Percentiles rank a stretch among this genome's conserved stretches.
phyloP scores from a whole-genome alignment of 2,797 vertebrate species.

The Anisognathus igniventris region DNA sequence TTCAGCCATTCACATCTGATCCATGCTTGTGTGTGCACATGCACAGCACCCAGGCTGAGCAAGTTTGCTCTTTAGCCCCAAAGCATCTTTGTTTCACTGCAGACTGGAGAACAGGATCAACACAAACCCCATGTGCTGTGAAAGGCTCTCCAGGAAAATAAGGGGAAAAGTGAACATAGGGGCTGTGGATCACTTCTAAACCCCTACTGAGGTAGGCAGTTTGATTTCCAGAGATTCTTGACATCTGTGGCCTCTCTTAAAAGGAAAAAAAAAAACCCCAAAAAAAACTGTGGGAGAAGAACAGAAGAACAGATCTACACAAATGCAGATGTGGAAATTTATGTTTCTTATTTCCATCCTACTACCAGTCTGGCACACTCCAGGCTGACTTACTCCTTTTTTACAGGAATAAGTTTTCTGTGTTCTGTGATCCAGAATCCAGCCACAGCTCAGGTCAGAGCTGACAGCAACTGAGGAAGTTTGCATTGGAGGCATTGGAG shows the following conservation, averaged over 20 bases:
- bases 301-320: not conserved
- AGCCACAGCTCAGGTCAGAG: not conserved
- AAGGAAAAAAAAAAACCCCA: not conserved
- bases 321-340: not conserved
- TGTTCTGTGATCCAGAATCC: not conserved
- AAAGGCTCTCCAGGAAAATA: not conserved
- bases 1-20: not conserved
- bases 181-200: not conserved
- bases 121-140: not conserved
- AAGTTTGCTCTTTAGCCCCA: not conserved
- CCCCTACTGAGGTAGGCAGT: not conserved
- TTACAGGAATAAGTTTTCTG: not conserved
- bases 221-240: not conserved
- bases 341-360: not conserved
- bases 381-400: not conserved
- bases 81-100: not conserved
- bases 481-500: fast-evolving
- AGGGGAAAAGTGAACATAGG: not conserved
- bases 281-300: not conserved
- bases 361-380: not conserved
- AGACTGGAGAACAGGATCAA: not conserved
- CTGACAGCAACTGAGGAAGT: not conserved
- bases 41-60: not conserved
- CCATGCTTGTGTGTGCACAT: not conserved
- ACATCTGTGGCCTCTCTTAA: not conserved